Base-by-base conservation (phyloP, 1,140 invertebrate species). In the Panulirus ornatus region DNA sequence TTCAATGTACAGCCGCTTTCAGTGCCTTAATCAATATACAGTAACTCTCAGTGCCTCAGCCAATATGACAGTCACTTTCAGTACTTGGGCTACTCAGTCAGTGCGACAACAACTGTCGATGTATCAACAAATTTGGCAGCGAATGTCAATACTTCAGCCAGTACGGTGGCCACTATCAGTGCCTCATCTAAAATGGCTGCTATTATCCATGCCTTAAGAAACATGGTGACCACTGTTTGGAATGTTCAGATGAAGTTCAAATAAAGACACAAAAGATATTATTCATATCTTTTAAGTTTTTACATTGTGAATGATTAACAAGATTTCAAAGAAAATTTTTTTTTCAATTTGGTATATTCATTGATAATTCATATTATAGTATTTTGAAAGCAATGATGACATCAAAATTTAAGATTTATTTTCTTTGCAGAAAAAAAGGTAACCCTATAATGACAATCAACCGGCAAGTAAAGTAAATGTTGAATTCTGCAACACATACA, bases 231-330 rank as follows among this genome's bases (percentile, higher is more conserved):
- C 58, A 66, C 27, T 66, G 22, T 19, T 66, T 66, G 58, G 58
- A 66, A 66, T 66, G 58, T 66, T 66, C 58, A 66, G 30, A 30
- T 66, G 27, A 27, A 66, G 58, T 27, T 66, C 58, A 66, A 9
- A 66, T 66, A 11, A 66, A 66, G 58, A 66, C 58, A 58, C 54
- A 66, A 22, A 30, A 27, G 14, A 66, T 66, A 66, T 14, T 58
- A 58, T 9, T n/a, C n/a, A n/a, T n/a, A n/a, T 58, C 8, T 58
- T 6, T 58, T 58, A 58, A 9, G 22, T 58, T 66, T 66, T 66
- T 66, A 27, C 58, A 27, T 66, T 14, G 30, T 30, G 8, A 66
- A 66, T 58, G 9, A 66, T 2, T 27, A 66, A 19, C 30, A n/a
- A 66, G 58, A 30, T 66, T 30, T 19, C 5, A 19, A 66, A 8